Percentiles rank a stretch among this genome's conserved stretches.
Evolutionary conservation across 2,888 invertebrate species (phyloP).

Genomic region (Apotomis turbidana): DNA sequence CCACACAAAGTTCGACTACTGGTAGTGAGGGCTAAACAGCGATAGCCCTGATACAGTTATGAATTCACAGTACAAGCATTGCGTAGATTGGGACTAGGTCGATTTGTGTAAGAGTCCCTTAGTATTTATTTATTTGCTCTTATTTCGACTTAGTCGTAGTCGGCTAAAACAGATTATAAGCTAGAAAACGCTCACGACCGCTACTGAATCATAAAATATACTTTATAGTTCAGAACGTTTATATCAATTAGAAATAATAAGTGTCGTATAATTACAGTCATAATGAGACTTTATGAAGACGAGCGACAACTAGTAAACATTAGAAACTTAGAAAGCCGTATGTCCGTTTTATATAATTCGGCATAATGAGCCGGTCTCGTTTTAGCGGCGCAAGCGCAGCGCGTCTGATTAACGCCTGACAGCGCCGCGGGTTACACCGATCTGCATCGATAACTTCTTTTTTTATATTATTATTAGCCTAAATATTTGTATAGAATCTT

Average conservation of each 20-base stretch:
- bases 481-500: too few species aligned
- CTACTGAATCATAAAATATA: too few species aligned
- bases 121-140: too few species aligned
- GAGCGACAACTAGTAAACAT: conserved; percentile 39
- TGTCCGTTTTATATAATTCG: conserved; percentile 52
- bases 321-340: conserved; percentile 57
- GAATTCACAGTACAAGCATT: too few species aligned
- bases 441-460: conserved; percentile 13
- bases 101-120: too few species aligned
- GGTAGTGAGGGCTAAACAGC: too few species aligned
- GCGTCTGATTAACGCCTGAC: conserved; percentile 52
- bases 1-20: too few species aligned
- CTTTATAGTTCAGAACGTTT: background rate
- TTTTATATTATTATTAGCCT: background rate
- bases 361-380: conserved; percentile 61
- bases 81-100: too few species aligned
- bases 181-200: too few species aligned
- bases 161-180: too few species aligned
- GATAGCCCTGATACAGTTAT: too few species aligned
- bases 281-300: conserved; percentile 33
- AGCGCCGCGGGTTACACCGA: conserved; percentile 47
- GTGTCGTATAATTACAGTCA: conserved; percentile 13
- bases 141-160: too few species aligned
- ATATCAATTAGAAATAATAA: background rate
- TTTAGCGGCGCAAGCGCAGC: conserved; percentile 53